Percentiles rank a stretch among this genome's conserved stretches.
These are phyloP conservation scores for Galemys pyrenaicus DNA, from an alignment of 2,113 vertebrate species.

Conservation along the genomic window DNA sequence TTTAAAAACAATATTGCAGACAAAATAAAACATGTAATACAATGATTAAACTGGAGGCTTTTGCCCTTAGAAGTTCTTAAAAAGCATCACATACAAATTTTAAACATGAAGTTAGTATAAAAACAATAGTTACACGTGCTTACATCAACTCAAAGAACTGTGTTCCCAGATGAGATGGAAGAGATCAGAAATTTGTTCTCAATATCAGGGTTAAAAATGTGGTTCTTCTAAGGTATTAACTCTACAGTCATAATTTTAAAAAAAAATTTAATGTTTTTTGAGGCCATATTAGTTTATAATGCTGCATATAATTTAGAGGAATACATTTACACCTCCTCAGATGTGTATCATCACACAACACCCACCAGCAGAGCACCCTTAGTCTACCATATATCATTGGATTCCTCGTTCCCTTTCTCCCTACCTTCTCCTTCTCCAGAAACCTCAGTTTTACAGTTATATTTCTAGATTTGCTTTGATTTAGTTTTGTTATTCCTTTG, in stretches of 20 bases:
- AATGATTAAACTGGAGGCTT: not conserved
- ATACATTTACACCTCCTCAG: too few relatives aligned
- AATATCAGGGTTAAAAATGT: not conserved
- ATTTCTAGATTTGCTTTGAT: too few relatives aligned
- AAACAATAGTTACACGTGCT: conserved; percentile 27
- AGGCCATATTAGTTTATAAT: not conserved
- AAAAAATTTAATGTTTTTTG: not conserved
- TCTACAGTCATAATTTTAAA: not conserved
- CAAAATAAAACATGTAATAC: not conserved
- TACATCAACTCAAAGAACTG: not conserved
- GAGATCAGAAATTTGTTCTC: not conserved
- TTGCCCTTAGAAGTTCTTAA: not conserved
- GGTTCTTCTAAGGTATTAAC: not conserved
- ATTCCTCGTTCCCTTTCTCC: too few relatives aligned
- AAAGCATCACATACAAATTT: not conserved
- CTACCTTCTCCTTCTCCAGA: too few relatives aligned
- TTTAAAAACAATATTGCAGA: not conserved
- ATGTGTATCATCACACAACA: too few relatives aligned
- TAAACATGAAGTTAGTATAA: not conserved
- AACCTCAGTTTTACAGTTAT: too few relatives aligned
- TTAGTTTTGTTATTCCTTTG: too few relatives aligned
- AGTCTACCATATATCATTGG: too few relatives aligned
- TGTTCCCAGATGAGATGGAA: not conserved
- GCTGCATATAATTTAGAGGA: too few relatives aligned
- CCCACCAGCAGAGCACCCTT: too few relatives aligned